Base-by-base conservation (phyloP, 1,140 invertebrate species). In the Zaprionus ornatus region DNA sequence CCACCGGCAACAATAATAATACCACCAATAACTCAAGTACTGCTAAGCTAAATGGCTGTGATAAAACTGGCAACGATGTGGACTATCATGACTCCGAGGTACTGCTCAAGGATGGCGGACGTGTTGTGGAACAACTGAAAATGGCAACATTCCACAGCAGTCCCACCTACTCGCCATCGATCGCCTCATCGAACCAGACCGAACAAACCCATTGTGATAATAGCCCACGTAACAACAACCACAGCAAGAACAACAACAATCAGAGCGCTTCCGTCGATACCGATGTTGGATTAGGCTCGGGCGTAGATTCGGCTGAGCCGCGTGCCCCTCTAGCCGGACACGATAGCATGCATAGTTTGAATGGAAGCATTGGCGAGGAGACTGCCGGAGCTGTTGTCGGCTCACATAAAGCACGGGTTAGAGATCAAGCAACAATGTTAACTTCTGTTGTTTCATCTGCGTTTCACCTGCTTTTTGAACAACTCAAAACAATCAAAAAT, bases 141-240 rank as follows among this genome's bases (percentile, higher is more conserved):
- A 79, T 85, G 81, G 52, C 80, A 37, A 70, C 79, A 27, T 90
- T 71, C 70, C 74, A 87, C n/a, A 74, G 45, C 72, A 92, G 87
- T 63, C 91, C 91, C 9, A 73, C 91, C 35, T 71, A 86, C 59
- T 91, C 90, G 69, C 72, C 72, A 55, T 76, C 74, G 56, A 72
- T 65, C 32, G 80, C 80, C 68, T 91, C 91, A 79, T 91, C 91
- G 48, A 90, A 86, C 80, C 91, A 92, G 79, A 91, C 91, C 67
- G 84, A 91, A 83, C 82, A 88, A 91, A 92, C 90, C 32, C 68
- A 83, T 76, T 90, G 85, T 84, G 85, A 86, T 85, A 77, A 61
- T 74, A 86, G 56, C 63, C 67, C 79, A 54, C 77, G 65, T 61
- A 59, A 45, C 40, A 42, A 42, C 40, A 45, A 45, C 40, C 35